Evolutionary conservation across 2,797 vertebrate species (phyloP).

Genomic region (Anguilla obscura): DNA sequence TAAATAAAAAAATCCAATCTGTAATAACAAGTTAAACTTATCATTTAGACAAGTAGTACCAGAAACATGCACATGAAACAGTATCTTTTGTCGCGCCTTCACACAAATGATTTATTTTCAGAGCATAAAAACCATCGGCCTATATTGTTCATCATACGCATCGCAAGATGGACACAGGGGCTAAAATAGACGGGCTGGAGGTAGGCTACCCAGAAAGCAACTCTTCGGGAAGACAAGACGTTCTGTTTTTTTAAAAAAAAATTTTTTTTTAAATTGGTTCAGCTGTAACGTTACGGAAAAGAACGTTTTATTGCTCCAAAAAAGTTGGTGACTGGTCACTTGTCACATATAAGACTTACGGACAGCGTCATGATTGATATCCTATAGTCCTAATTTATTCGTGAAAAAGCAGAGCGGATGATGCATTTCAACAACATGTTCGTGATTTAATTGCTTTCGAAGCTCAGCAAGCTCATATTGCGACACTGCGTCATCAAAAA

Average conservation of each 20-base stretch:
- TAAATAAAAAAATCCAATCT: background rate
- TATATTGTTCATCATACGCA: background rate
- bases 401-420: background rate
- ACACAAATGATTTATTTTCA: background rate
- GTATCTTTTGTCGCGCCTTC: background rate
- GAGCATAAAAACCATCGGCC: background rate
- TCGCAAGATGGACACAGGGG: background rate
- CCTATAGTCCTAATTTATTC: background rate
- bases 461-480: background rate
- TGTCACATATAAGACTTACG: background rate
- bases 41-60: background rate
- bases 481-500: background rate
- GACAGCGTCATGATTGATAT: background rate
- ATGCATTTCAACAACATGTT: background rate
- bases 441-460: background rate
- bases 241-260: too few relatives aligned
- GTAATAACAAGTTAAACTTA: background rate
- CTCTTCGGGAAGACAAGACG: too few relatives aligned
- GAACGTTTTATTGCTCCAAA: background rate
- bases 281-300: background rate
- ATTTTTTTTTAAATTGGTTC: background rate
- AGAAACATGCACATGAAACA: background rate
- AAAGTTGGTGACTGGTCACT: background rate
- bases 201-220: too few relatives aligned
- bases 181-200: background rate